These are phyloP conservation scores for Galbula dea DNA, from an alignment of 2,113 vertebrate genomes.

Conservation along the genomic window DNA sequence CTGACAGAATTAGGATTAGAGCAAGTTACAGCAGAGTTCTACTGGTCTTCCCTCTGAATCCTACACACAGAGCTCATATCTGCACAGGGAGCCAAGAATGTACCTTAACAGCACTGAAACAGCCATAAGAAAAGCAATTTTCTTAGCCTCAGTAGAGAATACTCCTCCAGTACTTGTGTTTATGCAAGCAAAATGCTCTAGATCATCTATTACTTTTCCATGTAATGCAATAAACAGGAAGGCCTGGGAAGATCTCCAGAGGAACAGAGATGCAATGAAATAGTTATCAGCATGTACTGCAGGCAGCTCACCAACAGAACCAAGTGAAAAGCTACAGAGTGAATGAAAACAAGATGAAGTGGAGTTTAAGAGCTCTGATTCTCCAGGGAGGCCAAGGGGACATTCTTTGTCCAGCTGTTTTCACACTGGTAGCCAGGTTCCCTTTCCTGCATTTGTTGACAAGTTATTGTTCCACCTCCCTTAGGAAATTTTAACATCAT, in stretches of 20 bases:
- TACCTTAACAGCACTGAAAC: not conserved
- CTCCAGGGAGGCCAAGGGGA: not conserved
- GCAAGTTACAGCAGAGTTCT: not conserved
- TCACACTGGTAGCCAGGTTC: not conserved
- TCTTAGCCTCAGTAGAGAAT: not conserved
- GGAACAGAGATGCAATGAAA: not conserved
- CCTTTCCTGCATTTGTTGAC: conserved; percentile 63
- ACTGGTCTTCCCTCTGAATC: not conserved
- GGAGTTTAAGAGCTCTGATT: not conserved
- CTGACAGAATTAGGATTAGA: not conserved
- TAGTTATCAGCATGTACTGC: not conserved
- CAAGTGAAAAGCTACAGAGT: not conserved
- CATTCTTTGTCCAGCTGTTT: conserved; percentile 45
- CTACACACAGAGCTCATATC: not conserved
- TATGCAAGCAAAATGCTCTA: not conserved
- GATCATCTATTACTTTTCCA: not conserved
- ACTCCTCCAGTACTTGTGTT: not conserved
- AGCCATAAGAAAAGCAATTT: not conserved
- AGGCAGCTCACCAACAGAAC: not conserved
- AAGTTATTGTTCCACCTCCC: conserved; percentile 55
- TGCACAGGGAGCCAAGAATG: not conserved
- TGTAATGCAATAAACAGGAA: not conserved
- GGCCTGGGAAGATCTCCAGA: not conserved
- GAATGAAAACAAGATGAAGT: not conserved
- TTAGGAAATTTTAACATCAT: conserved; percentile 39